Evolutionary conservation across 1,140 invertebrate species (phyloP), one percentile per base, ranked within the genome.

Genomic region (Nilaparvata lugens): DNA sequence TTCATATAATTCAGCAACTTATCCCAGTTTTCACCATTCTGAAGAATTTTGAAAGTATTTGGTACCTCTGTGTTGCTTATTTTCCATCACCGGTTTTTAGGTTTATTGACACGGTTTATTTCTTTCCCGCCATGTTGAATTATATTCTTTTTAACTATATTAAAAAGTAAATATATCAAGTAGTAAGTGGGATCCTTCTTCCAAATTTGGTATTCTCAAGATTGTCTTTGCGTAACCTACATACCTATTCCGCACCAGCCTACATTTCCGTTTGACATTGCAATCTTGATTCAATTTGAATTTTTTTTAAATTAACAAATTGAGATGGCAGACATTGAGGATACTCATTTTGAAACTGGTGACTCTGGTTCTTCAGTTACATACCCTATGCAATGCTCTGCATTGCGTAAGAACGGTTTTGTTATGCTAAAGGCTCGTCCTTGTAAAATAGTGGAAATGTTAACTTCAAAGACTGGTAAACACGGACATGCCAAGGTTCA

Each of bases 371-470:
- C 96, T 68, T 96, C 96, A n/a, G 81, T 86, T 56, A 98, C 95
- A 65, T 98, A 86, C 77, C 97, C 97, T 58, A 90, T 93, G 85
- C 97, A 99, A 82, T 99, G 97, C 75, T 98, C 95, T 51, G 91
- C 95, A 71, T 83, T 99, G 69, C 90, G 97, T 75, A 99, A 99
- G 82, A 98, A 97, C 77, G 97, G 96, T 68, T 95, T 93, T 74
- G 96, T 98, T 60, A 94, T 98, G 87, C 81, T 99, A 57, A 99
- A 99, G 74, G 82, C 85, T 58, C 87, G 93, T 72, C 95, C 97
- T 52, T 99, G 97, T 82, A 99, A 99, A 82, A 98, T 99, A 74
- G 95, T 99, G 56, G 97, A 99, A 81, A 99, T 99, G 96, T 97
- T 94, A 65, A 99, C 97, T 62, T 99, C 97, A 6, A 99, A 99